Evolutionary conservation across 2,797 vertebrate species (phyloP).

Genomic region (Coluber constrictor): DNA sequence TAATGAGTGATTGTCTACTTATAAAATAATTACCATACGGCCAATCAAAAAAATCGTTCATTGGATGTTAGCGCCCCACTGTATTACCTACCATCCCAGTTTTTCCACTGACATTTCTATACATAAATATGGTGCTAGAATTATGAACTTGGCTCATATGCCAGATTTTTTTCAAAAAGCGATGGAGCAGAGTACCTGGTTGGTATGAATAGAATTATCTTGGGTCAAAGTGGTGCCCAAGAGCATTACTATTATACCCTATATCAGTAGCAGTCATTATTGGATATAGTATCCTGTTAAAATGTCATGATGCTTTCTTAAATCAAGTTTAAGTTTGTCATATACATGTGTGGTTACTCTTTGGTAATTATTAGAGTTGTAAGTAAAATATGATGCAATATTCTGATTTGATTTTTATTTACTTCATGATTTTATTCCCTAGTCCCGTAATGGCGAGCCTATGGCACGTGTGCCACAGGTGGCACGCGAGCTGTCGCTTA

Average conservation of each 20-base stretch:
- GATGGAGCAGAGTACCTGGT: not conserved
- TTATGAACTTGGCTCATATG: not conserved
- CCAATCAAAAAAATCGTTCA: not conserved
- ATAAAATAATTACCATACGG: not conserved
- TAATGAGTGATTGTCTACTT: not conserved
- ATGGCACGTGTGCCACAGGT: too few relatives aligned
- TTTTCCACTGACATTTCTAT: not conserved
- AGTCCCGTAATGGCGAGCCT: not conserved
- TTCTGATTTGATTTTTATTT: constrained; percentile 10
- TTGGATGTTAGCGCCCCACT: not conserved
- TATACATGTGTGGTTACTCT: not conserved
- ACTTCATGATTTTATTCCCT: not conserved
- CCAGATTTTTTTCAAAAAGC: not conserved
- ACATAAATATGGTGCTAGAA: not conserved
- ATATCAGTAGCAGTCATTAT: not conserved
- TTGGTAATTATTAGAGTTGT: not conserved
- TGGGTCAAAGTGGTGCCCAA: not conserved
- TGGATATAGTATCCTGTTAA: not conserved
- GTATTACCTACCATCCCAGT: not conserved
- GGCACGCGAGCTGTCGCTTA: too few relatives aligned
- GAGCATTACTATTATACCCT: not conserved
- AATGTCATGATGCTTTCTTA: not conserved
- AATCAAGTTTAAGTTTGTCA: not conserved
- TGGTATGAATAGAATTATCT: not conserved
- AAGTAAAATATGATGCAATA: not conserved